Evolutionary conservation across 35 echinoderm and acorn worm genomes (phyloP).

Genomic region (Ophioderma brevispina): DNA sequence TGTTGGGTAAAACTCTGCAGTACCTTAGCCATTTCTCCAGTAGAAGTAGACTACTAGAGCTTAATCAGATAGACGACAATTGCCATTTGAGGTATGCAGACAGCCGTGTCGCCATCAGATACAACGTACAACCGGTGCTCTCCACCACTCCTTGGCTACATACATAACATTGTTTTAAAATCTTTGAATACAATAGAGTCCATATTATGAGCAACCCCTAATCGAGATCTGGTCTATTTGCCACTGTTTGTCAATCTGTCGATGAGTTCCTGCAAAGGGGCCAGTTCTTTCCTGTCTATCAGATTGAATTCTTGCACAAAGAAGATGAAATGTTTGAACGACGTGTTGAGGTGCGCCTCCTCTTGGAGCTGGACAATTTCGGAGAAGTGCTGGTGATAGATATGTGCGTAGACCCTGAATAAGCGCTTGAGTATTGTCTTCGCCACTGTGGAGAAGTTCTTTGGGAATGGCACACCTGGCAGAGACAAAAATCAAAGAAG

Average conservation of each 20-base stretch:
- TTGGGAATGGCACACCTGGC: slow-evolving; percentile 99
- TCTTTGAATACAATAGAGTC: no score
- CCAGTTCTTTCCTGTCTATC: slow-evolving; percentile 93
- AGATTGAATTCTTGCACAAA: slow-evolving; percentile 99
- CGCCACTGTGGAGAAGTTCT: slow-evolving; percentile 97
- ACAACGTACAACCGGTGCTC: no score
- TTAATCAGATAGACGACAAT: no score
- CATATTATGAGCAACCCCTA: no score
- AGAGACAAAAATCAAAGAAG: no score
- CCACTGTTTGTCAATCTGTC: slow-evolving; percentile 14
- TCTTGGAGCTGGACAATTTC: slow-evolving; percentile 84
- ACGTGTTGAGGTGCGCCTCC: slow-evolving; percentile 99
- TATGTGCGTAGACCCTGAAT: slow-evolving; percentile 97
- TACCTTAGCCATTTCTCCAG: no score
- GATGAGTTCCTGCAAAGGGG: slow-evolving; percentile 96
- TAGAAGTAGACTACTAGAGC: no score
- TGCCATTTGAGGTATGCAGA: no score
- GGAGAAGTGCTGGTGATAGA: slow-evolving; percentile 97
- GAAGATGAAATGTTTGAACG: slow-evolving; percentile 99
- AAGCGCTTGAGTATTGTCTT: slow-evolving; percentile 99
- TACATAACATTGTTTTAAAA: no score
- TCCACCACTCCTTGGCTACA: no score
- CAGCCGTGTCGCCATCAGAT: no score
- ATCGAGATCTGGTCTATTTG: neutral
- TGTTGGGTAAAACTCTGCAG: no score